Conservation (phyloP, 2,888 invertebrate genomes). For the Eristalis tenax region DNA sequence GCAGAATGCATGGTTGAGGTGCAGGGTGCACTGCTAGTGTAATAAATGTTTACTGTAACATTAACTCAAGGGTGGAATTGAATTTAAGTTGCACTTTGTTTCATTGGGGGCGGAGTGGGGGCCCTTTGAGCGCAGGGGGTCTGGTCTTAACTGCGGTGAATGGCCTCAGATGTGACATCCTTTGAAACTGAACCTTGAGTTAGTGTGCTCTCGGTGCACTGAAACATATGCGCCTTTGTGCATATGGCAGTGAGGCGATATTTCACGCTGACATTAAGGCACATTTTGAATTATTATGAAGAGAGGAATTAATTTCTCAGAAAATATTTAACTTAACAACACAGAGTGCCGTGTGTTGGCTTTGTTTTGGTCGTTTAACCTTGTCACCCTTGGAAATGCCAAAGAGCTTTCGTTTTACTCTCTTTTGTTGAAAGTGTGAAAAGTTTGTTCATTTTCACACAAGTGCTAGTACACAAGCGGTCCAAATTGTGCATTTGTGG, state of each 20-base stretch:
- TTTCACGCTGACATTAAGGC: neutral
- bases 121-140: neutral
- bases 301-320: conserved; percentile 63
- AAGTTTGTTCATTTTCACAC: neutral
- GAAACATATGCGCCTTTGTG: neutral
- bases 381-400: conserved; percentile 40
- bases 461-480: neutral
- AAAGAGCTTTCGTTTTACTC: neutral
- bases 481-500: neutral
- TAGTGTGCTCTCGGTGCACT: neutral
- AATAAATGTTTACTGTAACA: conserved; percentile 63
- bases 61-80: conserved; percentile 63
- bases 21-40: conserved; percentile 13
- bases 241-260: neutral
- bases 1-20: neutral
- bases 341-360: conserved; percentile 40
- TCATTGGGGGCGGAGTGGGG: neutral
- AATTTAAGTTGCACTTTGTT: conserved; percentile 44
- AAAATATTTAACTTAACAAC: conserved; percentile 55
- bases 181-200: conserved; percentile 38
- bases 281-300: conserved; percentile 39
- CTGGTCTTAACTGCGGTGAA: conserved; percentile 37
- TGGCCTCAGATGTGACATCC: conserved; percentile 49
- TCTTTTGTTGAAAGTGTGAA: neutral
- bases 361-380: conserved; percentile 64